Base-by-base conservation (phyloP, 2,888 invertebrate genomes). In the Odontothrips loti region DNA sequence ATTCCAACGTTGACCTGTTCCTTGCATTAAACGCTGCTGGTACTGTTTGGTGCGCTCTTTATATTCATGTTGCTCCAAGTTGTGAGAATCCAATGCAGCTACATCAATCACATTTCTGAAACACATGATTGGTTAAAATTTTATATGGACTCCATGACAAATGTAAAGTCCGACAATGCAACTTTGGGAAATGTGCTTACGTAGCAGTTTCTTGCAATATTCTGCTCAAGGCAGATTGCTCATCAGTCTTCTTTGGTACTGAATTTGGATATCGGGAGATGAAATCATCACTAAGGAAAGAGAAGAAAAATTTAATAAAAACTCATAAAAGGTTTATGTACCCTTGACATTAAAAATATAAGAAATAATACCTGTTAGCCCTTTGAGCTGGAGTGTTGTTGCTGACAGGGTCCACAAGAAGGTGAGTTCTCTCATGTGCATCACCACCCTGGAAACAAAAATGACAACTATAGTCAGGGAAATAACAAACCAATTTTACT, bases 51-150 rank as follows among this genome's bases (percentile, higher is more conserved):
- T 92, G 83, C 95, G 90, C 85, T 97, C 96, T 85, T 93, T 91
- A 87, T 95, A 96, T 87, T 96, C 97, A 85, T 95, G 94, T 84
- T 95, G 95, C 85, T 97, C 96, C 82, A 97, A 89, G 85, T 94
- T 93, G 87, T 96, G 96, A 15, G 95, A 93, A 83, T 96, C 96
- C 84, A 96, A 90, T 3, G 96, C 95, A 80, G 95, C 94, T n/a
- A 97, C 96, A 89, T 97, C 97, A 85, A 97, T 97, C 82, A 97
- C 96, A 88, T 96, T 96, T 82, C 96, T 96, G 88, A 12, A 89
- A 88, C 83, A 81, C 82, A 82, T 81, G 80, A 82, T 80, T 78
- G 81, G 6, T 10, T 58, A 10, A 9, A 27, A 68, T 68, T 68
- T 29, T n/a, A 80, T n/a, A 68, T 79, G 15, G 15, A 17, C 34